phyloP scores from a whole-genome alignment of 1,140 invertebrate species.

The Campodea augens region DNA sequence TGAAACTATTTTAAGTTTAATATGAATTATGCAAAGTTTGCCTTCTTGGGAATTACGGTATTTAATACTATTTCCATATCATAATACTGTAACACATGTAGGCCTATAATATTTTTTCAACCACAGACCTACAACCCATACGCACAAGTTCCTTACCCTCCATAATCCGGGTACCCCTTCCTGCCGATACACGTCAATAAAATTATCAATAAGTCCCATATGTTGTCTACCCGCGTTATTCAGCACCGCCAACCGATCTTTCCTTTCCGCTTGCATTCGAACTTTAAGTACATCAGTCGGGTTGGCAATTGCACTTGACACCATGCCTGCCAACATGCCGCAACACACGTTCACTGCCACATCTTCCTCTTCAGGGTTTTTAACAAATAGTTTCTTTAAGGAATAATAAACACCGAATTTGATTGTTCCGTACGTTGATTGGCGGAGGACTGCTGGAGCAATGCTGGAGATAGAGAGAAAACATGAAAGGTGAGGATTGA shows the following conservation, averaged over 20 bases:
- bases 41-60: too few relatives aligned
- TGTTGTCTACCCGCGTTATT: constrained; percentile 29
- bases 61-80: too few relatives aligned
- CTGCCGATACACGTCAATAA: constrained; percentile 52
- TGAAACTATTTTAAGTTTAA: too few relatives aligned
- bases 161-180: constrained; percentile 69
- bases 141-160: too few relatives aligned
- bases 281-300: constrained; percentile 98
- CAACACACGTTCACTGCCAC: constrained; percentile 65
- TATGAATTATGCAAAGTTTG: too few relatives aligned
- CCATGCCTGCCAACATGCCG: constrained; percentile 60
- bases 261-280: constrained; percentile 55
- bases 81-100: too few relatives aligned
- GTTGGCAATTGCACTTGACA: constrained; percentile 88
- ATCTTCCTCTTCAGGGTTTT: constrained; percentile 42
- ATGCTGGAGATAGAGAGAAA: constrained; percentile 47
- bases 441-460: constrained; percentile 71
- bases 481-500: too few relatives aligned
- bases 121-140: too few relatives aligned
- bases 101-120: too few relatives aligned
- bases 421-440: constrained; percentile 88
- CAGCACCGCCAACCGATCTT: too few relatives aligned
- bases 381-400: constrained; percentile 41
- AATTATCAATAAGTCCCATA: constrained; percentile 45
- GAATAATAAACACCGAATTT: constrained; percentile 94